Conservation (phyloP, 2,888 invertebrate genomes). For the Agrilus cyanescens region DNA sequence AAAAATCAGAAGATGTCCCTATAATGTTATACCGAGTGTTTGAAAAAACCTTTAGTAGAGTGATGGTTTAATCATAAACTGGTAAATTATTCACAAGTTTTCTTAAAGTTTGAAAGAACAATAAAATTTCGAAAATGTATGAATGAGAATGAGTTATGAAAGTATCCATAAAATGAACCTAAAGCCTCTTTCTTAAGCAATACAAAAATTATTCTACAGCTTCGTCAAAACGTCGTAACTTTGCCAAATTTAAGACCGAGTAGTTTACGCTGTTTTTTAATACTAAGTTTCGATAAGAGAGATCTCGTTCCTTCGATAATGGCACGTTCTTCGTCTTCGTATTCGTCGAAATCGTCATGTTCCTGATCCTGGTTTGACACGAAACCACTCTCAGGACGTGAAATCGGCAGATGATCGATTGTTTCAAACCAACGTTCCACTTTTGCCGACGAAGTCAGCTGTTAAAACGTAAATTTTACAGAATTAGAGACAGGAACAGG, state of each 20-base stretch:
- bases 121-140: too few relatives aligned
- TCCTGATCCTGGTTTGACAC: constrained; percentile 52
- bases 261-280: constrained; percentile 57
- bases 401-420: constrained; percentile 50
- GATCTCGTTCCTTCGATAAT: constrained; percentile 55
- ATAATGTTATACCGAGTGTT: too few relatives aligned
- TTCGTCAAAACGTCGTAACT: constrained; percentile 55
- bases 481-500: too few relatives aligned
- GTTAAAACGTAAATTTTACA: constrained; percentile 13
- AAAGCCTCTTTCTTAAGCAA: too few relatives aligned
- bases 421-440: constrained; percentile 74
- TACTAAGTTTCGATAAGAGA: constrained; percentile 55
- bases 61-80: too few relatives aligned
- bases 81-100: too few relatives aligned
- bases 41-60: too few relatives aligned
- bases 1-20: too few relatives aligned
- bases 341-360: constrained; percentile 37
- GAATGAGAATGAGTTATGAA: too few relatives aligned
- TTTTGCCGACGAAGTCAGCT: constrained; percentile 67
- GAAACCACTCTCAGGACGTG: constrained; percentile 68
- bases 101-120: too few relatives aligned
- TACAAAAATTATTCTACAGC: not conserved
- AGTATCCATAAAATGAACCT: too few relatives aligned
- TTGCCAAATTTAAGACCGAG: constrained; percentile 57
- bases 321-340: constrained; percentile 45